Evolutionary conservation across 92 coral and sea anemone species (phyloP).

Genomic region (Phenganax subtilis): DNA sequence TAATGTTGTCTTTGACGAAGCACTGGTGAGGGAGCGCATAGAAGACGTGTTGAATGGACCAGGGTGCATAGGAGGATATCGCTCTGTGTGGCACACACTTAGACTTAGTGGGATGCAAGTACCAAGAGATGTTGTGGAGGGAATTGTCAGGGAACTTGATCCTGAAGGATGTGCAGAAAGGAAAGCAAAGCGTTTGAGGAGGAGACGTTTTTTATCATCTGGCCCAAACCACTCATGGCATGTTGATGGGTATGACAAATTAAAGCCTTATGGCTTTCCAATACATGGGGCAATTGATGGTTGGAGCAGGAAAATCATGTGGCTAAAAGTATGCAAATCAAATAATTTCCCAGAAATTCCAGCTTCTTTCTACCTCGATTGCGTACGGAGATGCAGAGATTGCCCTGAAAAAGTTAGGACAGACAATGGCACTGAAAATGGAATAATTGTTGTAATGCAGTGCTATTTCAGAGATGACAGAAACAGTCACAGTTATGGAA

Average conservation of each 20-base stretch:
- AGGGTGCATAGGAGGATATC: slow-evolving; percentile 43
- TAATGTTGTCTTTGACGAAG: slow-evolving; percentile 26
- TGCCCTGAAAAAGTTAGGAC: slow-evolving; percentile 21
- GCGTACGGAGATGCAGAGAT: not conserved
- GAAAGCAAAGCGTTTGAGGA: slow-evolving; percentile 38
- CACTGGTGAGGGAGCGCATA: slow-evolving; percentile 29
- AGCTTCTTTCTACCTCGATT: slow-evolving; percentile 14
- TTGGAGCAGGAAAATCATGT: slow-evolving; percentile 20
- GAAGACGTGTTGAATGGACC: slow-evolving; percentile 48
- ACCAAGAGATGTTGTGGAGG: slow-evolving; percentile 44
- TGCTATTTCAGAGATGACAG: slow-evolving; percentile 13
- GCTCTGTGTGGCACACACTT: slow-evolving; percentile 53
- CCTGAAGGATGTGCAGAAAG: slow-evolving; percentile 52
- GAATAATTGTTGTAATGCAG: slow-evolving; percentile 15
- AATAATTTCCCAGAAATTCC: slow-evolving; percentile 16
- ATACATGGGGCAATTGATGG: slow-evolving; percentile 4
- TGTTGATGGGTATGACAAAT: slow-evolving; percentile 33
- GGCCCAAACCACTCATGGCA: slow-evolving; percentile 47
- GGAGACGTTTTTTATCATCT: slow-evolving; percentile 41
- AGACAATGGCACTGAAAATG: slow-evolving; percentile 30
- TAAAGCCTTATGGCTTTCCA: not conserved
- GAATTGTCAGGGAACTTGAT: slow-evolving; percentile 40
- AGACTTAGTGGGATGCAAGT: slow-evolving; percentile 45
- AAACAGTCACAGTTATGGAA: not conserved
- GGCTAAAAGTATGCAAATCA: slow-evolving; percentile 19